Evolutionary conservation across 2,888 invertebrate species (phyloP), one percentile per base, ranked within the genome.

Genomic region (Gortyna flavago): DNA sequence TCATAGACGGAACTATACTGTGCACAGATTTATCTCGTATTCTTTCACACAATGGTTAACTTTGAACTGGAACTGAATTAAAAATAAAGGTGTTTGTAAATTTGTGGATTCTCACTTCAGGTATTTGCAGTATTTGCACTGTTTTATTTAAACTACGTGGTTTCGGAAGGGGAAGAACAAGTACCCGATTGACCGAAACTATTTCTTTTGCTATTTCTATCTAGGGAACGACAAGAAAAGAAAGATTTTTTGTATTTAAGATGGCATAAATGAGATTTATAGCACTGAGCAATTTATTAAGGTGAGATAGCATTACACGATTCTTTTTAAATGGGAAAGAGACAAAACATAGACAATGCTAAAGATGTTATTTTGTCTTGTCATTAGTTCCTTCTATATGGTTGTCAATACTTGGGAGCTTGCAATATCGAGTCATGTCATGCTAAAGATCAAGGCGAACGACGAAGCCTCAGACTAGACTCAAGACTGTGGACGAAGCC

Each of bases 1-100:
- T 90, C 90, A 90, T 88, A 86, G 61, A 76, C 86, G 81, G 72
- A 85, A 84, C 77, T 76, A 74, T 73, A 72, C 70, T 73, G 82
- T 62, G 76, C 54, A 76, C 66, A 83, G 84, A 87, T 87, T 84
- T 80, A 81, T 85, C 80, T 84, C 77, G 69, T 68, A 74, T 81
- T 79, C 77, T 72, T 83, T 85, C 57, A 54, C 84, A 75, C 78
- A 38, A 21, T 71, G 67, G 35, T 41, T 62, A 74, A 61, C 62
- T 72, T 68, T 57, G 44, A 59, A 65, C 25, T 62, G 35, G 54
- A 81, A 51, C 29, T 66, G 51, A 72, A 75, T 77, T 29, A 67
- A 51, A 76, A 75, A 59, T 29, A 44, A 13, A 35, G 8, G 1
- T 62, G 4, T 64, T 59, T 54, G n/a, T 29, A 38, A 57, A 62